These are phyloP conservation scores for Serranus cabrilla DNA, from an alignment of 2,797 vertebrate species.

Conservation along the genomic window DNA sequence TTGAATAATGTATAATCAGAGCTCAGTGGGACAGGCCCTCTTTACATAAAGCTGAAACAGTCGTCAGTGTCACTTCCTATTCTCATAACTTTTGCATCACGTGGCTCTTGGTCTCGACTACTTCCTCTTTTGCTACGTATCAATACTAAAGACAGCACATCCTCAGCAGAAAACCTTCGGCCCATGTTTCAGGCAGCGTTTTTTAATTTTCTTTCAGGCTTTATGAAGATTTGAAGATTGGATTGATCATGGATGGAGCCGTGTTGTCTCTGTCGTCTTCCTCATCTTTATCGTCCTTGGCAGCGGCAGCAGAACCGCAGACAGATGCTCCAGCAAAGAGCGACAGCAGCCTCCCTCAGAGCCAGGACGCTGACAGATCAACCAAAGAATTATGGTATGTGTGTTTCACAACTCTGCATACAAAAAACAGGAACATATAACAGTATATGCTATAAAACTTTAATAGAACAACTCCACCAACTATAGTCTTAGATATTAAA, in stretches of 20 bases:
- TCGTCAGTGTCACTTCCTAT: conserved; percentile 71
- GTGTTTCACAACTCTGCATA: background rate
- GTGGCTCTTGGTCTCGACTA: conserved; percentile 44
- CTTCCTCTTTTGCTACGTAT: conserved; percentile 76
- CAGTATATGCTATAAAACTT: background rate
- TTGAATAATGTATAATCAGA: conserved; percentile 1
- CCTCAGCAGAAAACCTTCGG: background rate
- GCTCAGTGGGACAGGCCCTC: conserved; percentile 47
- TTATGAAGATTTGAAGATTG: conserved; percentile 23
- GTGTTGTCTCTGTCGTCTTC: conserved; percentile 64
- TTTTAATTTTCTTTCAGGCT: background rate
- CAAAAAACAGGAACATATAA: conserved; percentile 23
- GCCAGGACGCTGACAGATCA: conserved; percentile 42
- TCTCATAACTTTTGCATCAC: conserved; percentile 55
- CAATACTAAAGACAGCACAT: conserved; percentile 34
- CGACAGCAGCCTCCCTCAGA: conserved; percentile 37
- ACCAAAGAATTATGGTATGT: conserved; percentile 70
- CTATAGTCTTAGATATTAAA: background rate
- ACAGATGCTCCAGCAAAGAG: conserved; percentile 29
- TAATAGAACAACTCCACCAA: too few relatives aligned
- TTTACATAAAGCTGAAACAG: conserved; percentile 28
- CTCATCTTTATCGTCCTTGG: conserved; percentile 47
- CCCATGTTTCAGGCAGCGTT: background rate
- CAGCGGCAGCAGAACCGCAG: conserved; percentile 32
- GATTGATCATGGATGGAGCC: conserved; percentile 70